A percentile compares a stretch with the other conserved stretches of the same genome.
Evolutionary conservation across 2,888 invertebrate species (phyloP).

Genomic region (Crepidodera aurea): DNA sequence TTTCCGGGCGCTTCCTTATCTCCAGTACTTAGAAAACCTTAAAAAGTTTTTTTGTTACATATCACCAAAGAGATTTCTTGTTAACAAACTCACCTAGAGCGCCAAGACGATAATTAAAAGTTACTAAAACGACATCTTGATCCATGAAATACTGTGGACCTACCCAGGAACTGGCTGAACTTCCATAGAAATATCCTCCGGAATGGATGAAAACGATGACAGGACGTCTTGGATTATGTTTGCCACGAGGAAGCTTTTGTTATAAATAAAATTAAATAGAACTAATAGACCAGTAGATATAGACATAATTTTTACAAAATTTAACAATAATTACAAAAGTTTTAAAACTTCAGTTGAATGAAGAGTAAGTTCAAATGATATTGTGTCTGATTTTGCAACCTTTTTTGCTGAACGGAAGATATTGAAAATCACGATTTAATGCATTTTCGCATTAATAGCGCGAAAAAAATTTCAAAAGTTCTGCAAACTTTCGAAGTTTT

Average conservation of each 20-base stretch:
- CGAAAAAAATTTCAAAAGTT: too few relatives aligned
- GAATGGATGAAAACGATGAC: conserved; percentile 75
- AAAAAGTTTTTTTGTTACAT: not conserved
- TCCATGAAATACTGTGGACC: conserved; percentile 73
- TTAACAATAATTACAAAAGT: too few relatives aligned
- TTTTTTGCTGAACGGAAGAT: too few relatives aligned
- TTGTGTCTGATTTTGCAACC: too few relatives aligned
- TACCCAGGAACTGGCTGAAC: conserved; percentile 66
- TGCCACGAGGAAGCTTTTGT: conserved; percentile 52
- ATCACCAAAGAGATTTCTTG: not conserved
- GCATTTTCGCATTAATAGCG: too few relatives aligned
- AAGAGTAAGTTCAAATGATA: too few relatives aligned
- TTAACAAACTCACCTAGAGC: conserved; percentile 61
- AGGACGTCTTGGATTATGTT: conserved; percentile 60
- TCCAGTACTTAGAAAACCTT: conserved; percentile 67
- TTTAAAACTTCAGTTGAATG: too few relatives aligned
- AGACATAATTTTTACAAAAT: too few relatives aligned
- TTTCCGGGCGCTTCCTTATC: conserved; percentile 74
- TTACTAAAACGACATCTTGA: conserved; percentile 70
- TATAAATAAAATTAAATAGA: not conserved
- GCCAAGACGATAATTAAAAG: conserved; percentile 71
- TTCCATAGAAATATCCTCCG: conserved; percentile 70
- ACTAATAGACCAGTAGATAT: too few relatives aligned
- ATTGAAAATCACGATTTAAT: too few relatives aligned
- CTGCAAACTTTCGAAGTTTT: too few relatives aligned